Conservation (phyloP, 2,888 invertebrate species). For the Drosophila paranaensis region DNA sequence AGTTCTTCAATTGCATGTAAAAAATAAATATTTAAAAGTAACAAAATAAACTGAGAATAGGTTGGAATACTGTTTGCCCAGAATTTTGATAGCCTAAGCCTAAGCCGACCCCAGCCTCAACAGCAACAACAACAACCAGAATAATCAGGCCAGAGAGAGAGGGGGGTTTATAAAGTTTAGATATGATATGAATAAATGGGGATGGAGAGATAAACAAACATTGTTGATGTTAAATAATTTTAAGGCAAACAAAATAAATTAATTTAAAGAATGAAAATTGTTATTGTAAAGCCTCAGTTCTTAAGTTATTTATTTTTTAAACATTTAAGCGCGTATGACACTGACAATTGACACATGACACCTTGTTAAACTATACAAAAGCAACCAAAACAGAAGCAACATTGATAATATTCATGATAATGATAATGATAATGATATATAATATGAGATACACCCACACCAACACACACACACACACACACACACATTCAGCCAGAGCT, state of each 20-base stretch:
- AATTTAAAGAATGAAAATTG: constrained; percentile 71
- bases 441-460: constrained; percentile 24
- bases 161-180: constrained; percentile 14
- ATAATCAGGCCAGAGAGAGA: neutral
- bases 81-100: constrained; percentile 9
- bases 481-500: constrained; percentile 21
- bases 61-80: constrained; percentile 35
- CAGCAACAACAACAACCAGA: neutral
- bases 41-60: constrained; percentile 1
- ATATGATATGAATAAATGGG: constrained; percentile 28
- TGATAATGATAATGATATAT: constrained; percentile 27
- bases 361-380: constrained; percentile 68
- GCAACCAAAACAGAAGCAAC: constrained; percentile 24
- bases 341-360: constrained; percentile 49
- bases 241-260: constrained; percentile 66
- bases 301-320: constrained; percentile 76
- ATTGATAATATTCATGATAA: constrained; percentile 41
- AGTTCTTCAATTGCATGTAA: constrained; percentile 34
- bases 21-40: constrained; percentile 11
- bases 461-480: constrained; percentile 13
- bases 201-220: constrained; percentile 47
- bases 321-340: constrained; percentile 73
- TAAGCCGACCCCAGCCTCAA: neutral
- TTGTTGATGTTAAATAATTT: constrained; percentile 78
- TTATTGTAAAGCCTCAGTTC: constrained; percentile 76